phyloP scores from a whole-genome alignment of 2,797 vertebrate genomes.

The Prionace glauca region DNA sequence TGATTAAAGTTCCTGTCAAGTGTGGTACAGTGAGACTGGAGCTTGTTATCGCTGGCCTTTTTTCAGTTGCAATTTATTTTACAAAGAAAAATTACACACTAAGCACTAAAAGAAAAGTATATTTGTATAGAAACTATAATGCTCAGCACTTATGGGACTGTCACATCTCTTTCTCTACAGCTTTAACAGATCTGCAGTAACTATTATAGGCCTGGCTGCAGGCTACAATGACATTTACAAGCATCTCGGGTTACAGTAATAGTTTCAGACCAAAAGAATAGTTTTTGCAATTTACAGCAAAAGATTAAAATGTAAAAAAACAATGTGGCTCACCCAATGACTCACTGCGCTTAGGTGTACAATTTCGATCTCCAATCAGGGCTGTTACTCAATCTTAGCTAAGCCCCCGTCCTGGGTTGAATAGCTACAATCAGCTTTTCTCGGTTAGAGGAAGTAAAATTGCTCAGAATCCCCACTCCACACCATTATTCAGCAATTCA shows the following conservation, averaged over 20 bases:
- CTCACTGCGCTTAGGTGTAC: background rate
- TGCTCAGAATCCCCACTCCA: background rate
- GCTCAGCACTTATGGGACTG: background rate
- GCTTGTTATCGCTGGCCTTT: background rate
- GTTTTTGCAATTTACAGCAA: background rate
- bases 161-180: background rate
- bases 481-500: too few relatives aligned
- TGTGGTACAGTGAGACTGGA: background rate
- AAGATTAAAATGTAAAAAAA: background rate
- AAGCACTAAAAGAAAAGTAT: background rate
- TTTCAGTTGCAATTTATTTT: background rate
- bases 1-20: background rate
- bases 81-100: conserved; percentile 12
- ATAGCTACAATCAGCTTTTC: background rate
- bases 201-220: background rate
- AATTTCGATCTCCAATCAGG: background rate
- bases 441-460: background rate
- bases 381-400: background rate
- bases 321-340: background rate
- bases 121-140: background rate
- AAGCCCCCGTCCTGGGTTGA: background rate
- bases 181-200: background rate
- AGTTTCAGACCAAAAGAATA: background rate
- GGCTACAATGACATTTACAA: background rate
- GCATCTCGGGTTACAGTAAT: background rate